These are phyloP conservation scores for Sarcophaga variegata DNA, from an alignment of 2,888 invertebrate species.

Conservation along the genomic window DNA sequence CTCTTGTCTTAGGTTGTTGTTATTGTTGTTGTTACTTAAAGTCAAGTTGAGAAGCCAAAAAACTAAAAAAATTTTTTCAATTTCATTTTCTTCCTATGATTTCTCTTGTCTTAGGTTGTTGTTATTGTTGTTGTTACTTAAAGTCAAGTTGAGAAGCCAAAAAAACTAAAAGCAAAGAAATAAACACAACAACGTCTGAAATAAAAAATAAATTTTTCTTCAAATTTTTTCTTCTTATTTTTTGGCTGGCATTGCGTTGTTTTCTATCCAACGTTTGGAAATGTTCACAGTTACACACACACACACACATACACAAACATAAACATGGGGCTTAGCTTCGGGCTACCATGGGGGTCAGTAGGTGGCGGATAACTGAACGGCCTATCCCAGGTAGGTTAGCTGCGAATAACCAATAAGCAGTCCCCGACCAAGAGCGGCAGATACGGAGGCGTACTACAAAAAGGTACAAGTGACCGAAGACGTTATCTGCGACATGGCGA, in stretches of 20 bases:
- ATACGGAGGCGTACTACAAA: no score
- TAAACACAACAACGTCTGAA: background rate
- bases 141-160: conserved; percentile 63
- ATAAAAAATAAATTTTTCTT: conserved; percentile 25
- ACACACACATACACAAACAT: background rate
- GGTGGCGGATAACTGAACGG: no score
- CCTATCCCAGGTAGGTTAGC: no score
- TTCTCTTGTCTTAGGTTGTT: conserved; percentile 29
- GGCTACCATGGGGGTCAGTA: no score
- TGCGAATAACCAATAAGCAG: no score
- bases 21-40: conserved; percentile 45
- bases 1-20: conserved; percentile 35
- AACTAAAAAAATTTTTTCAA: background rate
- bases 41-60: conserved; percentile 62
- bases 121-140: conserved; percentile 42
- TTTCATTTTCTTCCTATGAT: background rate
- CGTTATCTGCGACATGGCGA: no score
- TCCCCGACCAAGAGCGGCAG: no score
- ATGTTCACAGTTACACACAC: background rate
- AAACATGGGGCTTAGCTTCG: no score
- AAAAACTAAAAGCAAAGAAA: conserved; percentile 33
- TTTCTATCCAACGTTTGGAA: conserved; percentile 6
- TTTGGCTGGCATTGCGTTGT: conserved; percentile 39
- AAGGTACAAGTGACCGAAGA: no score
- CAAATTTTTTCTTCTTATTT: background rate